A percentile compares a stretch with the other conserved stretches of the same genome.
These are phyloP conservation scores for Pseudotriccus pelzelni DNA, from an alignment of 2,797 vertebrate species.

Conservation along the genomic window DNA sequence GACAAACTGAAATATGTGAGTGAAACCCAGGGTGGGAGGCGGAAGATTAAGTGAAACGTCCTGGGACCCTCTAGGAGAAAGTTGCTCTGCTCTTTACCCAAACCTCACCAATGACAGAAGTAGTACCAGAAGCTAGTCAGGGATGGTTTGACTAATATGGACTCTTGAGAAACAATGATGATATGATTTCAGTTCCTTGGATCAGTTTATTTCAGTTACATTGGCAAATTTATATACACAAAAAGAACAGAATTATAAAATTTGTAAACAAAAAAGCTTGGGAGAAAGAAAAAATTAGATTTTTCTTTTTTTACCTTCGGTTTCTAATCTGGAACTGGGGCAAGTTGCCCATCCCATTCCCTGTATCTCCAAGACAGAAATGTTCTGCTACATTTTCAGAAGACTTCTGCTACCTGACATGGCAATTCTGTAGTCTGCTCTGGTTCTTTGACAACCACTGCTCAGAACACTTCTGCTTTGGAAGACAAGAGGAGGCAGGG, in stretches of 20 bases:
- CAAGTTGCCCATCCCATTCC: not conserved
- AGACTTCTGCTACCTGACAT: not conserved
- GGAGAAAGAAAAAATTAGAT: not conserved
- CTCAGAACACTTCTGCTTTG: not conserved
- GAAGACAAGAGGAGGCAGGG: not conserved
- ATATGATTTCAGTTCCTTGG: not conserved
- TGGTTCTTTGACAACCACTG: not conserved
- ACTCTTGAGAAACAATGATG: not conserved
- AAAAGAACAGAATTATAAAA: not conserved
- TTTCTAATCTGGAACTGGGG: not conserved
- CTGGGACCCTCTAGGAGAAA: slow-evolving; percentile 14
- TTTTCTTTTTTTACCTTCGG: not conserved
- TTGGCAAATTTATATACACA: not conserved
- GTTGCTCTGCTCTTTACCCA: not conserved
- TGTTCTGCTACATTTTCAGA: not conserved
- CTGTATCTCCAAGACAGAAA: not conserved
- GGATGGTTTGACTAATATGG: not conserved
- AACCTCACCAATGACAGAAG: not conserved
- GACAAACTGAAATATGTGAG: slow-evolving; percentile 31
- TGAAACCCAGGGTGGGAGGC: not conserved
- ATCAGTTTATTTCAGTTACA: not conserved
- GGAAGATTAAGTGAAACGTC: slow-evolving; percentile 27
- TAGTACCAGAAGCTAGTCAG: not conserved
- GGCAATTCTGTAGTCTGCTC: not conserved
- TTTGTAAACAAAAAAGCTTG: not conserved